Conservation (phyloP, 2,888 invertebrate genomes). For the Caenorhabditis uteleia region DNA sequence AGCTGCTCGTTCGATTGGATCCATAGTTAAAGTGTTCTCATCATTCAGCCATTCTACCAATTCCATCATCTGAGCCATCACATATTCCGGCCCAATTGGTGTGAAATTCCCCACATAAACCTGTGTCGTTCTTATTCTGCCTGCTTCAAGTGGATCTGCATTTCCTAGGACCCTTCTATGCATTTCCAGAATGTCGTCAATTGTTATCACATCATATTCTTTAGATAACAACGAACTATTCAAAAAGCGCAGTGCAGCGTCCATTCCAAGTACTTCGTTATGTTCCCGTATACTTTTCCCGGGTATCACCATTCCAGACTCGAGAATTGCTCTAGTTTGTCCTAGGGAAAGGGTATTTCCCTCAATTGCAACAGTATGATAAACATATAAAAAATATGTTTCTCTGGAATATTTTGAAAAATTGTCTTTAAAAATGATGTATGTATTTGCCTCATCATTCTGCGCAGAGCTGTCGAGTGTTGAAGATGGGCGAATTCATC, state of each 20-base stretch:
- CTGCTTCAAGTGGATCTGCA: constrained; percentile 90
- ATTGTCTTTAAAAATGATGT: not conserved
- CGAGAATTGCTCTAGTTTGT: constrained; percentile 84
- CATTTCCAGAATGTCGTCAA: constrained; percentile 85
- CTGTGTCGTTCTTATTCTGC: constrained; percentile 84
- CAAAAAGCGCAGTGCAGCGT: constrained; percentile 91
- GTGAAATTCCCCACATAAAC: constrained; percentile 75
- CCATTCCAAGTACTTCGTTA: constrained; percentile 82
- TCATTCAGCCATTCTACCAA: constrained; percentile 90
- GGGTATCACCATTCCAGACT: constrained; percentile 81
- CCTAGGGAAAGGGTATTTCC: constrained; percentile 94
- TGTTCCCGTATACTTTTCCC: constrained; percentile 91
- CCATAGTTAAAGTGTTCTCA: constrained; percentile 83
- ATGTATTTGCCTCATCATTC: constrained; percentile 83
- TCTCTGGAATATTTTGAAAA: constrained; percentile 78
- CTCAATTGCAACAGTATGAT: constrained; percentile 95
- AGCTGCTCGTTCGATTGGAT: constrained; percentile 92
- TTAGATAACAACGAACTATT: constrained; percentile 74
- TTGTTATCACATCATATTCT: constrained; percentile 73
- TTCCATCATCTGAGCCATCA: constrained; percentile 83
- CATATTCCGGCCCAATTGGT: constrained; percentile 85
- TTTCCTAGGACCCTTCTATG: constrained; percentile 90
- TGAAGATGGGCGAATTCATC: constrained; percentile 74
- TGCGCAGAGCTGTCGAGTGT: constrained; percentile 75
- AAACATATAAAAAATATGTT: constrained; percentile 90